A percentile compares a stretch with the other conserved stretches of the same genome.
phyloP scores from a whole-genome alignment of 2,888 invertebrate species.

The Junonia oenone region DNA sequence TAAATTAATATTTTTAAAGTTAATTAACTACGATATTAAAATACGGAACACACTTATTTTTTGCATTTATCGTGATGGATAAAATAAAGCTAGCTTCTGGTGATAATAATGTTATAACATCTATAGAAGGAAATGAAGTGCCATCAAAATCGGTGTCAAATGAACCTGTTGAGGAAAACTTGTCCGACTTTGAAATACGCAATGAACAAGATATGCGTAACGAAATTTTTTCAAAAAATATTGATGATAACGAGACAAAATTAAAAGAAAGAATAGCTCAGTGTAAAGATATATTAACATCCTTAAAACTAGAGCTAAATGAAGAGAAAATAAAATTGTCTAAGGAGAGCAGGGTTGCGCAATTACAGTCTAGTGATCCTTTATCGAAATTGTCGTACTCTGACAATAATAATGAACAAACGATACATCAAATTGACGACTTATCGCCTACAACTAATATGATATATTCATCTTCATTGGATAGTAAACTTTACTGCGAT shows the following conservation, averaged over 20 bases:
- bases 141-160: background rate
- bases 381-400: constrained; percentile 14
- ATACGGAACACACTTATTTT: too few species aligned
- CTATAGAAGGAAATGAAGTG: constrained; percentile 1
- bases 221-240: constrained; percentile 1
- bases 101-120: constrained; percentile 37
- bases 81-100: constrained; percentile 44
- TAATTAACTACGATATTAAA: too few species aligned
- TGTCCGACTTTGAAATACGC: background rate
- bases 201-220: constrained; percentile 4
- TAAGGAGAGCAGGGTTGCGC: constrained; percentile 39
- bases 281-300: constrained; percentile 60
- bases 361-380: constrained; percentile 19
- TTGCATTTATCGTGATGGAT: constrained; percentile 37
- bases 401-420: constrained; percentile 28
- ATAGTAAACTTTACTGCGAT: constrained; percentile 56
- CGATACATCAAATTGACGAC: constrained; percentile 28
- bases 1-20: too few species aligned
- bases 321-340: constrained; percentile 60
- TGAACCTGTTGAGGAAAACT: background rate
- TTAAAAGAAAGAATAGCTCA: constrained; percentile 61
- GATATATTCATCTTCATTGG: constrained; percentile 50
- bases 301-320: constrained; percentile 57
- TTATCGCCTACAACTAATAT: constrained; percentile 33
- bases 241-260: constrained; percentile 55